A percentile compares a stretch with the other conserved stretches of the same genome.
phyloP scores from a whole-genome alignment of 35 echinoderm and acorn worm genomes.

The Apostichopus japonicus region DNA sequence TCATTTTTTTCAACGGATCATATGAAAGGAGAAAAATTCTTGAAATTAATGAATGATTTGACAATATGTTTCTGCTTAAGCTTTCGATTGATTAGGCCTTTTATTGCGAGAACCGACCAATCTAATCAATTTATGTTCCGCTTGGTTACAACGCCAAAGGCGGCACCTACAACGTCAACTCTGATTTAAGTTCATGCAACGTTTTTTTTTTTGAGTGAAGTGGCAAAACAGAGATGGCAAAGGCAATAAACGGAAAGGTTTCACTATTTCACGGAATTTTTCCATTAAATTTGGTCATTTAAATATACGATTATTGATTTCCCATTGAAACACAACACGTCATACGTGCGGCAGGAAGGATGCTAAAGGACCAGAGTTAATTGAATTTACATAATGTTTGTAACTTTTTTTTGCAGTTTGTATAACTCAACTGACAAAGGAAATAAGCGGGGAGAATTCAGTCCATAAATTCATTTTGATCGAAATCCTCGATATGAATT shows the following conservation, averaged over 20 bases:
- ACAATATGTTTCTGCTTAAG: background rate
- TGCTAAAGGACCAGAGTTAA: background rate
- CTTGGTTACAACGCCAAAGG: background rate
- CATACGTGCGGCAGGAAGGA: background rate
- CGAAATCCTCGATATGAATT: too few relatives aligned
- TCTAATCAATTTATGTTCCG: constrained; percentile 11
- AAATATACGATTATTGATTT: constrained; percentile 8
- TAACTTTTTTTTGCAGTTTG: background rate
- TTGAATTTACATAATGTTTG: background rate
- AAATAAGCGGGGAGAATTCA: background rate
- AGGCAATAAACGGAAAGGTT: background rate
- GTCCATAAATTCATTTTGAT: too few relatives aligned
- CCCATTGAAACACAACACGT: constrained; percentile 18
- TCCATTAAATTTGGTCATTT: constrained; percentile 14
- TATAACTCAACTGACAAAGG: constrained; percentile 4
- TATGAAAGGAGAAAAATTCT: background rate
- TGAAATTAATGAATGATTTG: background rate
- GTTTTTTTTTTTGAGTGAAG: background rate
- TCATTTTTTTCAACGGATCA: background rate
- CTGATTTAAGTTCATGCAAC: background rate
- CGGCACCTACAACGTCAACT: background rate
- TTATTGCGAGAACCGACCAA: background rate
- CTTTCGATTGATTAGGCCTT: background rate
- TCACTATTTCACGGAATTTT: background rate
- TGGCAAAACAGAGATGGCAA: background rate